These are phyloP conservation scores for Rhyacophila evoluta DNA, from an alignment of 2,888 invertebrate genomes.

Conservation along the genomic window DNA sequence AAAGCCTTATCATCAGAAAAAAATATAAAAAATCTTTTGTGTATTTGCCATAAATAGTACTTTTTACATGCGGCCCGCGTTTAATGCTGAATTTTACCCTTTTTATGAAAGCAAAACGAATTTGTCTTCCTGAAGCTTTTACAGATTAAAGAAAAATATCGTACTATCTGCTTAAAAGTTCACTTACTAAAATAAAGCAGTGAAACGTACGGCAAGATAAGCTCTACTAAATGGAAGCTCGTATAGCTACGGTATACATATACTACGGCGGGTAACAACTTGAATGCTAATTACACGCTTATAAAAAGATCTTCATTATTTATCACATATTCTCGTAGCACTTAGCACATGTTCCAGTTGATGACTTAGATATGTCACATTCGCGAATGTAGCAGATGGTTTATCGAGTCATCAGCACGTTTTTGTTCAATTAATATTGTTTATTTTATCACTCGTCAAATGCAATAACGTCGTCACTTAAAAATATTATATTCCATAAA, in stretches of 20 bases:
- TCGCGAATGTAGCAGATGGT: background rate
- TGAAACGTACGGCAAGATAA: constrained; percentile 24
- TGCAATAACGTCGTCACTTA: no score
- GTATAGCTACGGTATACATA: background rate
- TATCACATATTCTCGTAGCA: constrained; percentile 22
- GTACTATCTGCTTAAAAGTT: constrained; percentile 21
- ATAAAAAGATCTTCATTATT: constrained; percentile 17
- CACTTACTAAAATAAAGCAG: constrained; percentile 14
- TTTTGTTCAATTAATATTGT: no score
- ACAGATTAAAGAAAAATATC: constrained; percentile 22
- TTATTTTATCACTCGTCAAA: no score
- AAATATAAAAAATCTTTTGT: no score
- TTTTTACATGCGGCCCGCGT: no score
- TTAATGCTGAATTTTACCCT: background rate
- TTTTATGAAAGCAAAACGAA: background rate
- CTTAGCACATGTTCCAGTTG: background rate
- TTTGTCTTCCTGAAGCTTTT: background rate
- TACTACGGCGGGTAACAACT: background rate
- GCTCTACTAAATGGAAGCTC: background rate
- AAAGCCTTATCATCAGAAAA: no score
- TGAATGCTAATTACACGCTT: constrained; percentile 7
- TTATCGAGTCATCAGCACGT: no score
- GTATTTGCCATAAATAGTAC: no score
- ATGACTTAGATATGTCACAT: background rate
- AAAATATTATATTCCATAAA: no score